Evolutionary conservation across 2,797 vertebrate genomes (phyloP), one percentile per base, ranked within the genome.

Genomic region (Schizopygopsis malacanthus): DNA sequence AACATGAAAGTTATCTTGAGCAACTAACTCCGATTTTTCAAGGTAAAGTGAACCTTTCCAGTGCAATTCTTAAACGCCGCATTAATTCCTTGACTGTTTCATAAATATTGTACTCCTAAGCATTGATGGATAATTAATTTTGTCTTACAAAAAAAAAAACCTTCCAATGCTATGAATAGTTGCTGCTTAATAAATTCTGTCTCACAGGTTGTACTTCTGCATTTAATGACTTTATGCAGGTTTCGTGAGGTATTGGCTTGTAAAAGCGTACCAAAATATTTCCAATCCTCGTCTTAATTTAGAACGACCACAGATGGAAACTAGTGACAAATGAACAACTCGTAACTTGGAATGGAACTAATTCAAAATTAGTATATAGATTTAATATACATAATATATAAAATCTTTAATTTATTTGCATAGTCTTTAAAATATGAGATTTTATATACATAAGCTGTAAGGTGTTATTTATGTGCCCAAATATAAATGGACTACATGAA

Each of bases 91-190:
- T 86, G 77, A 80, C 77, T 63, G 81, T 47, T 80, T 75, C 72
- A 86, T 83, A 71, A 79, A 79, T 82, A 83, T 79, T 77, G 43
- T 37, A 77, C 73, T 82, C n/a, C 28, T 47, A 72, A 85, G 59
- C 61, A 61, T 52, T 81, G 75, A 76, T 83, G 45, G 81, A 81
- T 83, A 76, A 80, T 88, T 67, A 56, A 85, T 88, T 82, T 78
- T 67, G 22, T 79, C 52, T 70, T 43, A 59, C 37, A 65, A 65
- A 80, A 47, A 72, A 61, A 59, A 28, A 63, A 54, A 47, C 28
- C 0, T 9, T 43, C 54, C 13, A 61, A 28, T 3, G 13, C 61
- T 70, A 73, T 77, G n/a, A 81, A 76, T 37, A 79, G 56, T 79
- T 18, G 2, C 33, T 0, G 15, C 69, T 81, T 75, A 45, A 56